Conservation (phyloP, 2,888 invertebrate species). For the Brachycybe producta region DNA sequence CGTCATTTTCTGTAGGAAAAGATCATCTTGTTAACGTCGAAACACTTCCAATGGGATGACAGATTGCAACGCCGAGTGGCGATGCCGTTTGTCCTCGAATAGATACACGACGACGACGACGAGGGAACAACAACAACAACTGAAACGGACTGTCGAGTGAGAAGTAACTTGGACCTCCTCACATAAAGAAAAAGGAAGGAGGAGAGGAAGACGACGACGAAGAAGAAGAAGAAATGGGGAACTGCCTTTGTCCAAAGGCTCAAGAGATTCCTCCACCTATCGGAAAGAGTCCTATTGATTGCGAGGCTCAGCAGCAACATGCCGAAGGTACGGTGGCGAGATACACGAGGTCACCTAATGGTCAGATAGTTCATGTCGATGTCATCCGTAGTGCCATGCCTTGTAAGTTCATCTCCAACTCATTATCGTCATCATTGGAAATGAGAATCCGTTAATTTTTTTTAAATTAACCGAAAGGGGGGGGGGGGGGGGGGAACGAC, state of each 20-base stretch:
- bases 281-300: not conserved
- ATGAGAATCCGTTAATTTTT: not conserved
- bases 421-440: not conserved
- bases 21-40: too few species aligned
- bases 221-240: slow-evolving; percentile 8
- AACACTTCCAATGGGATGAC: too few species aligned
- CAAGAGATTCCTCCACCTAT: not conserved
- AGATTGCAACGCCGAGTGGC: too few species aligned
- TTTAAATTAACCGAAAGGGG: not conserved
- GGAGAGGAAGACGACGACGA: too few species aligned
- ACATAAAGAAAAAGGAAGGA: too few species aligned
- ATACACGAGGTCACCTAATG: slow-evolving; percentile 17
- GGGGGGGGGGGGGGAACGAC: too few species aligned
- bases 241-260: slow-evolving; percentile 9
- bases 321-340: slow-evolving; percentile 13
- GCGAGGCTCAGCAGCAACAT: not conserved
- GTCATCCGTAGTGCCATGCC: slow-evolving; percentile 16
- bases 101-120: too few species aligned
- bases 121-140: too few species aligned
- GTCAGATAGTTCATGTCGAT: slow-evolving; percentile 15
- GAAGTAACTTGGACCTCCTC: too few species aligned
- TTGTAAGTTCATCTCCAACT: slow-evolving; percentile 4
- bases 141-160: too few species aligned
- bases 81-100: too few species aligned
- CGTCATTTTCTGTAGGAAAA: too few species aligned